Percentiles rank a stretch among this genome's conserved stretches.
Conservation (phyloP, 1,140 invertebrate genomes). For the Drosophila sproati region DNA sequence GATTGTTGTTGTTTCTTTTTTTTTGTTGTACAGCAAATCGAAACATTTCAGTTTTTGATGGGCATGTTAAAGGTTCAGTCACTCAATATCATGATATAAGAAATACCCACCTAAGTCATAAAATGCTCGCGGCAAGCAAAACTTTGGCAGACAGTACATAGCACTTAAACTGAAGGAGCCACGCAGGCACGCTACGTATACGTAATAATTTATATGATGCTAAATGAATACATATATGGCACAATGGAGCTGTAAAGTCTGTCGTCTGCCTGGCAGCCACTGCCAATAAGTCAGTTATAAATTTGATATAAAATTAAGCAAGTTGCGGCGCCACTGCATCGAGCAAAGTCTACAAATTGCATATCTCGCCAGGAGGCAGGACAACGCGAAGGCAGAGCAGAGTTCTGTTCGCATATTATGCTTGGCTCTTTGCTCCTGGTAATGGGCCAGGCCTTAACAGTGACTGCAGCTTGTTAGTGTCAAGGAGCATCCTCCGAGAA, state of each 20-base stretch:
- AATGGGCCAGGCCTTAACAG: conserved; percentile 36
- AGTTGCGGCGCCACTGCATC: conserved; percentile 40
- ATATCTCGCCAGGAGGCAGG: background rate
- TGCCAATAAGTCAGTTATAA: conserved; percentile 83
- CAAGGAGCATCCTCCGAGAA: conserved; percentile 27
- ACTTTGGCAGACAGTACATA: conserved; percentile 29
- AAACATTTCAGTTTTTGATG: conserved; percentile 36
- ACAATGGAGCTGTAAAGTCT: conserved; percentile 5
- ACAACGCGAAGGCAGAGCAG: background rate
- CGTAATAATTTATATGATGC: conserved; percentile 58
- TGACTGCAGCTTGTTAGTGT: conserved; percentile 67
- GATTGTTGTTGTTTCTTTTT: conserved; percentile 15
- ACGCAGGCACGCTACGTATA: conserved; percentile 61
- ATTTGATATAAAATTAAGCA: conserved; percentile 83
- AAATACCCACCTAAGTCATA: conserved; percentile 36
- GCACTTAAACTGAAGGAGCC: background rate
- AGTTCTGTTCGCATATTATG: conserved; percentile 52
- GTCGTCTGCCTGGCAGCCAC: conserved; percentile 67
- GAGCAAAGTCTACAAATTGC: conserved; percentile 37
- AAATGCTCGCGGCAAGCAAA: conserved; percentile 38
- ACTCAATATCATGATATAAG: conserved; percentile 33
- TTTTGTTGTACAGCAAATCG: conserved; percentile 5
- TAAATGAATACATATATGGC: background rate
- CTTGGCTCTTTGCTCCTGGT: conserved; percentile 46
- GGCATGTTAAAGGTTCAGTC: conserved; percentile 41